Base-by-base conservation (phyloP, 2,888 invertebrate genomes). In the Heliconius cydno region DNA sequence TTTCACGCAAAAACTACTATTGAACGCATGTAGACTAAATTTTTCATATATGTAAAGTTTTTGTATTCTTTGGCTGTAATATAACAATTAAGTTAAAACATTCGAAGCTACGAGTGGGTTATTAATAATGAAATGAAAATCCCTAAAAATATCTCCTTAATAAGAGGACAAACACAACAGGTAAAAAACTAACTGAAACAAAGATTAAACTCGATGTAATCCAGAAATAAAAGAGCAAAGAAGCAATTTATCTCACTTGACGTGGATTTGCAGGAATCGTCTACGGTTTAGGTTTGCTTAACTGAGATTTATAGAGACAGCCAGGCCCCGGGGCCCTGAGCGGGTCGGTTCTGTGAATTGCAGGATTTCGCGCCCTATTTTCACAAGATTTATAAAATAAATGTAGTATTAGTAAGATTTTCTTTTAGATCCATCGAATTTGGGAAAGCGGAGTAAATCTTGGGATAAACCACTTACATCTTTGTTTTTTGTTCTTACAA, bases 231-330 rank as follows among this genome's bases (percentile, higher is more conserved):
- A 74, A 74, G 28, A 38, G 66, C 28, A 67, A 74, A 73, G 66
- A 63, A 30, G 68, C 57, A 60, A 38, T 78, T 63, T 68, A 78
- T 78, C 68, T 30, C 65, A 25, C 65, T 72, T 38, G 30, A 74
- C 73, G 34, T 25, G 25, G 41, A 52, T 68, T 46, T 30, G 19
- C 60, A 34, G 22, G 72, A 73, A 73, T 67, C 46, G 60, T 60
- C 74, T 46, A 6, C 68, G 68, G 34, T 67, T 66, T 30, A 67
- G 57, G 60, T 57, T 68, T n/a, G 46, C 34, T 66, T 78, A 74
- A 78, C n/a, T 38, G 41, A 67, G 78, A 78, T 78, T 78, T 78
- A 78, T 68, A 15, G 30, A 66, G 78, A 38, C 78, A 57, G 74
- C 25, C 28, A 38, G 28, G 13, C 22, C 28, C 71, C 38, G 34